Percentiles rank a stretch among this genome's conserved stretches.
phyloP scores from a whole-genome alignment of 2,797 vertebrate genomes.

The Valencia hispanica region DNA sequence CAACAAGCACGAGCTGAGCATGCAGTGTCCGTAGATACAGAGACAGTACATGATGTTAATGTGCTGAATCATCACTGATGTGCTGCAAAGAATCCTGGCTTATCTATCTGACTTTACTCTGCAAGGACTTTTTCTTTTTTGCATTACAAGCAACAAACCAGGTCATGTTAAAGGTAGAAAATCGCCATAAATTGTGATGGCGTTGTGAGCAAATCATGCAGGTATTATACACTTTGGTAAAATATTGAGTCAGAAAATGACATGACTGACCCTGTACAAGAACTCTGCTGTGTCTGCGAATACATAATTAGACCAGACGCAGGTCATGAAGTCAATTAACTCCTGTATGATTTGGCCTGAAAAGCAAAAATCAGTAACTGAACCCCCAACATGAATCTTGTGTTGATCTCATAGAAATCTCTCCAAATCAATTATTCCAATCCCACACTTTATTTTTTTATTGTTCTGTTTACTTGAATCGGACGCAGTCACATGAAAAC shows the following conservation, averaged over 20 bases:
- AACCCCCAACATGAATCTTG: background rate
- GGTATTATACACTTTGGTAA: background rate
- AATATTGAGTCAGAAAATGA: slow-evolving; percentile 23
- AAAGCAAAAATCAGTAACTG: background rate
- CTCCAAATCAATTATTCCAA: background rate
- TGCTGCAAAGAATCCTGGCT: background rate
- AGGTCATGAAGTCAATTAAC: background rate
- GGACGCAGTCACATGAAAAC: slow-evolving; percentile 3
- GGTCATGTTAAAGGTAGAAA: background rate
- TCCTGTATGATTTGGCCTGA: background rate
- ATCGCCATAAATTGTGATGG: background rate
- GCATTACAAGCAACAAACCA: slow-evolving; percentile 1
- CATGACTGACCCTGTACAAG: slow-evolving; percentile 26
- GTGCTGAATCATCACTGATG: slow-evolving; percentile 23
- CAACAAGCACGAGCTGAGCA: background rate
- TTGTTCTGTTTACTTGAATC: slow-evolving; percentile 1
- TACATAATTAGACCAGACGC: background rate
- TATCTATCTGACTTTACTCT: background rate
- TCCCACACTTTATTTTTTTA: background rate
- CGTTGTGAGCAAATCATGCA: background rate
- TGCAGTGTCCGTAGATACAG: background rate
- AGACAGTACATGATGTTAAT: slow-evolving; percentile 9
- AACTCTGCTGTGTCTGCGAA: background rate
- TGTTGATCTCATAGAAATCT: background rate
- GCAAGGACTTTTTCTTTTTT: background rate